Evolutionary conservation across 2,888 invertebrate species (phyloP), one percentile per base, ranked within the genome.

Genomic region (Atethmia centrago): DNA sequence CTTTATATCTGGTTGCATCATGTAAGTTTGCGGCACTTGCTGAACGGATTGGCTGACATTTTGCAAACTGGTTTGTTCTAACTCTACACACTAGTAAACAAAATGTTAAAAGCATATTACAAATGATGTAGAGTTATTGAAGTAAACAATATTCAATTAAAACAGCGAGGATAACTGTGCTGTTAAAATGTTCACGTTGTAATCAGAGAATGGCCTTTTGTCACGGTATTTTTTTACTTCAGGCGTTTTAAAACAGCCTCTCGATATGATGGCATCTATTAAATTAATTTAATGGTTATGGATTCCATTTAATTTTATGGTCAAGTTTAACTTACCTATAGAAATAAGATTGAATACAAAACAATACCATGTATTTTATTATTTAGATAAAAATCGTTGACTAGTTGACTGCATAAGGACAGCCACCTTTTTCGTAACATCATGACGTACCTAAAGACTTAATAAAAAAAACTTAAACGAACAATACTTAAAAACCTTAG

Each of bases 21-120:
- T 89, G 89, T 88, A 89, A 90, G 83, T 84, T 87, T 88, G 85
- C 84, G 73, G 81, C 88, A 88, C 71, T 74, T 72, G 62, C 76
- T 63, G 58, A 70, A 71, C 58, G 45, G 87, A 89, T 89, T 87
- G 90, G 87, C 89, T 92, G 92, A 91, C 92, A 93, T 92, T 93
- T 92, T 84, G 87, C 89, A 90, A 92, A 91, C 92, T 87, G 84
- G 92, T 92, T 92, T 89, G 74, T 84, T 85, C 86, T 86, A 88
- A 87, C 87, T 87, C 47, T 59, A 76, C 58, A 74, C 58, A 64
- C 87, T 83, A 69, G 83, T 83, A 67, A 71, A 83, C 76, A 71
- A 69, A 82, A 76, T 90, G 80, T 85, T 85, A 84, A 83, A 81
- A 82, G 69, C 79, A 71, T 77, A 82, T 84, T 86, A 85, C 62